Conservation (phyloP, 2,113 vertebrate genomes). For the Hypomesus transpacificus region DNA sequence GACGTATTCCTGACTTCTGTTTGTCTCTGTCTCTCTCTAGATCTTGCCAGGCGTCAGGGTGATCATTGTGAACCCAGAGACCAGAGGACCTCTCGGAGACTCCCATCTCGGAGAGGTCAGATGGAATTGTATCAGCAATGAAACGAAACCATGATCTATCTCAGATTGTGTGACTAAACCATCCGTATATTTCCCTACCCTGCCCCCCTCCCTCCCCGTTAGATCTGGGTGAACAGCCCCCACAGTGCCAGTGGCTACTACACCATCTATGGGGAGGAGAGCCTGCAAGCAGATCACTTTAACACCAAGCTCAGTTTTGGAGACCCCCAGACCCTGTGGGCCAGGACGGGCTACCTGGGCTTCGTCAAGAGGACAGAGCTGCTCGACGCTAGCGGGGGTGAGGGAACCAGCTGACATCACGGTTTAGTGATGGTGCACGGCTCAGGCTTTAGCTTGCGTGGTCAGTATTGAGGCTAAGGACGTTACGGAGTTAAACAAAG, state of each 20-base stretch:
- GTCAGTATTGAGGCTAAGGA: background rate
- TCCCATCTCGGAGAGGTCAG: constrained; percentile 88
- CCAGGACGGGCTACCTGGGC: constrained; percentile 90
- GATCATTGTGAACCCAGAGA: constrained; percentile 97
- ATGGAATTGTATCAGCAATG: background rate
- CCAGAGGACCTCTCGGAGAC: constrained; percentile 93
- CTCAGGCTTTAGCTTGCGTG: background rate
- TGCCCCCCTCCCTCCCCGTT: constrained; percentile 2
- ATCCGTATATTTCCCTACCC: background rate
- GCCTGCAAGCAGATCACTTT: constrained; percentile 93
- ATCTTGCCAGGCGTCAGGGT: constrained; percentile 95
- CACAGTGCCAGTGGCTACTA: constrained; percentile 95
- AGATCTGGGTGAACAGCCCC: constrained; percentile 96
- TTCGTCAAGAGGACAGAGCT: constrained; percentile 94
- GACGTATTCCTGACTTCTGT: background rate
- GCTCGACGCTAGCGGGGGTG: constrained; percentile 90
- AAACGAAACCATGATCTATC: background rate
- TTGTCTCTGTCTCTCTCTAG: constrained; percentile 56
- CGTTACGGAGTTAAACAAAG: background rate
- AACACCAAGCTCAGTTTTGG: constrained; percentile 97
- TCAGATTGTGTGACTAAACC: background rate
- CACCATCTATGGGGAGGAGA: constrained; percentile 95
- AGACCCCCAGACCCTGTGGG: constrained; percentile 92
- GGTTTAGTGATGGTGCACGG: background rate
- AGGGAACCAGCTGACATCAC: background rate